Evolutionary conservation across 2,888 invertebrate genomes (phyloP).

Genomic region (Rhodophaea formosa): DNA sequence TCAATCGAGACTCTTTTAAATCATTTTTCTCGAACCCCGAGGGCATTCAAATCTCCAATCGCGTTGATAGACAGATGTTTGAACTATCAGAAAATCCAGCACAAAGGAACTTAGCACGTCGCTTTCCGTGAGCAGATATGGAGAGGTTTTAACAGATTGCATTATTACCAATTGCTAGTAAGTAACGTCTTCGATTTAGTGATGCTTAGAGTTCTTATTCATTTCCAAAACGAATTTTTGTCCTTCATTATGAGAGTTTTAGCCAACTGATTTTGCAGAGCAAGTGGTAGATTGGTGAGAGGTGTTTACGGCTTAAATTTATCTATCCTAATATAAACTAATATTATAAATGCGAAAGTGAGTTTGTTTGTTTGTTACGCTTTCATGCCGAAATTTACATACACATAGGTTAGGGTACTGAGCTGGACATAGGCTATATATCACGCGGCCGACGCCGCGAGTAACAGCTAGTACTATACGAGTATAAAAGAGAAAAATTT

Average conservation of each 20-base stretch:
- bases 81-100: background rate
- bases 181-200: constrained; percentile 7
- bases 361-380: too few relatives aligned
- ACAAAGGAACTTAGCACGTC: constrained; percentile 11
- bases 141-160: constrained; percentile 15
- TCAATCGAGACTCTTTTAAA: background rate
- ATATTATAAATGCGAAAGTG: too few relatives aligned
- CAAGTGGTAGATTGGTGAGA: too few relatives aligned
- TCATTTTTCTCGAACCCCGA: constrained; percentile 3
- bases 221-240: background rate
- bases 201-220: background rate
- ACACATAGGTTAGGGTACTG: too few relatives aligned
- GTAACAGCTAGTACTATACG: too few relatives aligned
- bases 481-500: too few relatives aligned
- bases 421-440: too few relatives aligned
- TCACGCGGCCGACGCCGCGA: too few relatives aligned
- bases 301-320: too few relatives aligned
- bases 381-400: too few relatives aligned
- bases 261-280: too few relatives aligned
- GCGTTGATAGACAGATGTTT: constrained; percentile 1
- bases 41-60: constrained; percentile 6
- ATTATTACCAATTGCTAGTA: constrained; percentile 7
- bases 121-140: background rate
- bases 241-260: background rate
- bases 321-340: too few relatives aligned